Conservation (phyloP, 2,797 vertebrate species). For the Mycteria americana region DNA sequence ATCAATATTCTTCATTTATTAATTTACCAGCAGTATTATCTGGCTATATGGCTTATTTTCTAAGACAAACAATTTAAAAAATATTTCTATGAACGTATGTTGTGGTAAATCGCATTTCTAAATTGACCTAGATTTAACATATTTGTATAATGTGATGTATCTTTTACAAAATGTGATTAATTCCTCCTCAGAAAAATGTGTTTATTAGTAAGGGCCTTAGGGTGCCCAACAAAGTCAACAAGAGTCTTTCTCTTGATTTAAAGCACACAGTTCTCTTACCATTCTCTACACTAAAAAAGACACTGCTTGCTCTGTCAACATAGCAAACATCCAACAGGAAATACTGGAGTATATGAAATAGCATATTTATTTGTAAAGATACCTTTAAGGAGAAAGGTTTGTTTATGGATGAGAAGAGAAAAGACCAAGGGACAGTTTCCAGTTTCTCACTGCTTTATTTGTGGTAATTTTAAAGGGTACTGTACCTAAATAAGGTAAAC, state of each 20-base stretch:
- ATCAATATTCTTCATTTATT: neutral
- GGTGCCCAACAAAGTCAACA: neutral
- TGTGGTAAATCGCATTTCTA: neutral
- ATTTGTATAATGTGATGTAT: neutral
- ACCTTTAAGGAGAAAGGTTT: neutral
- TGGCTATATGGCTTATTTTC: neutral
- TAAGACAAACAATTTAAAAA: neutral
- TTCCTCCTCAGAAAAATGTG: neutral
- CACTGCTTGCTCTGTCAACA: neutral
- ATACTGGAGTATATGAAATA: neutral
- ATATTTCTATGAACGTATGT: neutral
- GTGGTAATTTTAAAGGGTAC: neutral
- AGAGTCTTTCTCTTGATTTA: neutral
- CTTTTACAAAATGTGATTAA: neutral
- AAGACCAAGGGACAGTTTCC: neutral
- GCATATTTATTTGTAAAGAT: neutral
- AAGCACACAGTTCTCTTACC: neutral
- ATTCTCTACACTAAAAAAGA: neutral
- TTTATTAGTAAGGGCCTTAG: neutral
- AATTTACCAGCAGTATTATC: neutral
- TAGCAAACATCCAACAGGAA: neutral
- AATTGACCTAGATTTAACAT: neutral
- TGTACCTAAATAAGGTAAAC: neutral
- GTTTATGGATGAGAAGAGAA: neutral
- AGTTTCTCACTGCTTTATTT: neutral